Percentiles rank a stretch among this genome's conserved stretches.
These are phyloP conservation scores for Liolophura sinensis DNA, from an alignment of 1,140 invertebrate genomes.

Conservation along the genomic window DNA sequence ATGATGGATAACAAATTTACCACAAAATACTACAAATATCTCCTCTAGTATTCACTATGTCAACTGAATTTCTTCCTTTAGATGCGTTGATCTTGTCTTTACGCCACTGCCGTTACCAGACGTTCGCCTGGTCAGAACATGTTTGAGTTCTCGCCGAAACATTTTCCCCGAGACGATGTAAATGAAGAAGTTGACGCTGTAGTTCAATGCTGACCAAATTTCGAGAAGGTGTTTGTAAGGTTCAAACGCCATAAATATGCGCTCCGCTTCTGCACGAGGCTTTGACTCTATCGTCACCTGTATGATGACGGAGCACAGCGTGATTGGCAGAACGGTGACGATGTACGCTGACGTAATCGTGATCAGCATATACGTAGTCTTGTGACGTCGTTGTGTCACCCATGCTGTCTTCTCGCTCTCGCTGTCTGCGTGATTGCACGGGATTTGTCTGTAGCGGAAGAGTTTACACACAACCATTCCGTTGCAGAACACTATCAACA, in stretches of 20 bases:
- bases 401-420: too few species aligned
- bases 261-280: neutral
- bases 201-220: slow-evolving; percentile 39
- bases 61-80: too few species aligned
- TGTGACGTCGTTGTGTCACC: slow-evolving; percentile 24
- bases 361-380: slow-evolving; percentile 49
- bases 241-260: slow-evolving; percentile 14
- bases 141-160: slow-evolving; percentile 38
- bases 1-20: too few species aligned
- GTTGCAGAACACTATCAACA: slow-evolving; percentile 16
- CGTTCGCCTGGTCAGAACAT: too few species aligned
- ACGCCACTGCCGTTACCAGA: too few species aligned
- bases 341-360: slow-evolving; percentile 48
- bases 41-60: too few species aligned
- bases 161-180: slow-evolving; percentile 45
- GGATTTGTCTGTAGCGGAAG: slow-evolving; percentile 15
- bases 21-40: too few species aligned
- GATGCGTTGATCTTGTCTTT: too few species aligned
- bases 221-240: slow-evolving; percentile 31
- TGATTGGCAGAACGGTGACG: slow-evolving; percentile 38
- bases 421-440: too few species aligned
- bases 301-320: slow-evolving; percentile 35
- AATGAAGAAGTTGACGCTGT: slow-evolving; percentile 48
- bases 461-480: slow-evolving; percentile 29
- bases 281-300: slow-evolving; percentile 16